Evolutionary conservation across 2,888 invertebrate species (phyloP).

Genomic region (Epirrita christyi): DNA sequence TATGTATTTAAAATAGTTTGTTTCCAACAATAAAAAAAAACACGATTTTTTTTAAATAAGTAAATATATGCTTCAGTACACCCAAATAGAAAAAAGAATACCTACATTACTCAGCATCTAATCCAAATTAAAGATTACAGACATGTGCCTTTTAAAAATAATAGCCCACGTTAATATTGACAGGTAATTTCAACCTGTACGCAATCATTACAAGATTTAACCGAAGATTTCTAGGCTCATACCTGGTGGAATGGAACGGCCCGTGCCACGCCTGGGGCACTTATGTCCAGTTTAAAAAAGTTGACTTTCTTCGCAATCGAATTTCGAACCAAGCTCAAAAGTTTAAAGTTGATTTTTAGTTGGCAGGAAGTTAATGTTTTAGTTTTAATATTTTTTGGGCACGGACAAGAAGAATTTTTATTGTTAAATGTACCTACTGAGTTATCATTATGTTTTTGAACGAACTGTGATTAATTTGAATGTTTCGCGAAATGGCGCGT

Average conservation of each 20-base stretch:
- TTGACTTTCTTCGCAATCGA: conserved; percentile 19
- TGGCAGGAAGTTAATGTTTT: conserved; percentile 31
- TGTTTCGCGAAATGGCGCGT: conserved; percentile 28
- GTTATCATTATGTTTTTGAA: conserved; percentile 46
- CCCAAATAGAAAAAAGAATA: background rate
- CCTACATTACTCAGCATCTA: conserved; percentile 19
- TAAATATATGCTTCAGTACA: too few species aligned
- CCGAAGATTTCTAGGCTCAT: conserved; percentile 36
- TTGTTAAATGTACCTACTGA: conserved; percentile 43
- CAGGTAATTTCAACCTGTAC: conserved; percentile 59
- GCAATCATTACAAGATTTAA: conserved; percentile 50
- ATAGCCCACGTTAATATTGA: conserved; percentile 56
- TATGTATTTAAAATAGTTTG: too few species aligned
- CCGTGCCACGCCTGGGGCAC: conserved; percentile 53
- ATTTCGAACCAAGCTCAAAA: conserved; percentile 7
- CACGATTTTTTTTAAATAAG: too few species aligned
- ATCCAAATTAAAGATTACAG: conserved; percentile 35
- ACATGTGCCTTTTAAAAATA: conserved; percentile 46
- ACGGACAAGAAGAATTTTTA: conserved; percentile 45
- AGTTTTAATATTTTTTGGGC: conserved; percentile 42
- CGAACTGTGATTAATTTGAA: conserved; percentile 36
- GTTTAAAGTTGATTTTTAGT: conserved; percentile 10
- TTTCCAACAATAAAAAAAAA: too few species aligned
- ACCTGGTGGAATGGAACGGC: conserved; percentile 43
- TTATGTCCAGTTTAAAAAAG: conserved; percentile 41